A percentile compares a stretch with the other conserved stretches of the same genome.
Evolutionary conservation across 2,113 vertebrate genomes (phyloP).

Genomic region (Phaetusa simplex): DNA sequence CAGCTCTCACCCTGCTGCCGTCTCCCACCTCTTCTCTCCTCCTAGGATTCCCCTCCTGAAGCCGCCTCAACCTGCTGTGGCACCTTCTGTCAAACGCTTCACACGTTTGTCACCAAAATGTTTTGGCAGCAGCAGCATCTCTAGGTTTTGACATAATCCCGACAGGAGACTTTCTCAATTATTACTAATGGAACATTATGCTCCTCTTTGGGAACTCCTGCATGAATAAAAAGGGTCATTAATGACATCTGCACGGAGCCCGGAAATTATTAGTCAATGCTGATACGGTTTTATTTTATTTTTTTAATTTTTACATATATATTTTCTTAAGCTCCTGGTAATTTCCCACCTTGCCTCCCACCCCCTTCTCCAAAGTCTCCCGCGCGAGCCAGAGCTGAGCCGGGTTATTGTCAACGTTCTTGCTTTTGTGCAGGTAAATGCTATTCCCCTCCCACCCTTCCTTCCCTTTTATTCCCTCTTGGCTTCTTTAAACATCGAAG

Average conservation of each 20-base stretch:
- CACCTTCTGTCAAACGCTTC: conserved; percentile 76
- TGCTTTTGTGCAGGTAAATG: conserved; percentile 52
- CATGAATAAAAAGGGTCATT: conserved; percentile 85
- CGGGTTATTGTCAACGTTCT: background rate
- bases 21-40: conserved; percentile 15
- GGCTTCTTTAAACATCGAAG: conserved; percentile 6
- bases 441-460: conserved; percentile 36
- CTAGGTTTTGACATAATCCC: conserved; percentile 81
- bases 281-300: conserved; percentile 62
- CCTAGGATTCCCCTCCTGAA: conserved; percentile 51
- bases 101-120: conserved; percentile 78
- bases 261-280: conserved; percentile 75
- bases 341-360: conserved; percentile 61
- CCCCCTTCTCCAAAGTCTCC: conserved; percentile 45
- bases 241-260: conserved; percentile 75
- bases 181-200: conserved; percentile 81
- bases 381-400: conserved; percentile 12
- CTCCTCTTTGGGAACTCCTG: conserved; percentile 78
- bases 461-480: conserved; percentile 49
- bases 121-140: conserved; percentile 82
- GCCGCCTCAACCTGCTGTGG: conserved; percentile 58
- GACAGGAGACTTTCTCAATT: conserved; percentile 79
- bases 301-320: conserved; percentile 63
- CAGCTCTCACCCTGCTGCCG: background rate
- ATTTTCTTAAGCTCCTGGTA: conserved; percentile 52